Base-by-base conservation (phyloP, 2,888 invertebrate species). In the Drosophila recens region DNA sequence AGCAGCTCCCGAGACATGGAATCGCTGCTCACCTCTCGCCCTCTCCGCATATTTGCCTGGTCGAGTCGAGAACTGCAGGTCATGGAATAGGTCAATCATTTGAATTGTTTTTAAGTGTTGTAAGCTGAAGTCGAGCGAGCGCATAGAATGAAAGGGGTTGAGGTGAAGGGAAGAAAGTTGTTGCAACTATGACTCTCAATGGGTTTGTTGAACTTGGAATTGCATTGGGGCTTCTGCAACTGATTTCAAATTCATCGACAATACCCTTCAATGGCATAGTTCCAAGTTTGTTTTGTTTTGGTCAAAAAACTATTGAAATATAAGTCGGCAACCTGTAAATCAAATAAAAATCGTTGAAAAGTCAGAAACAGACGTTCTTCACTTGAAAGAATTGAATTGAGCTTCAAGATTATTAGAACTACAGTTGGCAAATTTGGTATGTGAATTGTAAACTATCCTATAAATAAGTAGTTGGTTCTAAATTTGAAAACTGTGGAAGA, bases 21-120 rank as follows among this genome's bases (percentile, higher is more conserved):
- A 72, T 51, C 49, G 59, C 42, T 46, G 51, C 48, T 56, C 49
- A 71, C 54, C 76, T 65, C 77, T 40, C 34, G 15, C 53, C 58
- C 45, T 27, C 53, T 57, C 65, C 58, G 33, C 45, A 45, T 38
- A 17, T 49, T 57, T 42, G 46, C 8, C 27, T 13, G 11, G n/a
- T 17, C 23, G 30, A 20, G 20, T 13, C 20, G 17, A 66, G 20
- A 51, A 46, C 53, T 63, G 33, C 72, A 75, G 87, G 87, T 82
- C 82, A 85, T 61, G 88, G 76, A 67, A 85, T 85, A 87, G 82
- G 82, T 82, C 82, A 82, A 82, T 88, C 88, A 86, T 80, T 86
- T 88, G 82, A 88, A 82, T 88, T 88, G 88, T 80, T 80, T 86
- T 82, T 72, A 88, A 82, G 82, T 82, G 86, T 83, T 77, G 88